A percentile compares a stretch with the other conserved stretches of the same genome.
phyloP scores from a whole-genome alignment of 2,888 invertebrate genomes.

The Cyclophora albipunctata region DNA sequence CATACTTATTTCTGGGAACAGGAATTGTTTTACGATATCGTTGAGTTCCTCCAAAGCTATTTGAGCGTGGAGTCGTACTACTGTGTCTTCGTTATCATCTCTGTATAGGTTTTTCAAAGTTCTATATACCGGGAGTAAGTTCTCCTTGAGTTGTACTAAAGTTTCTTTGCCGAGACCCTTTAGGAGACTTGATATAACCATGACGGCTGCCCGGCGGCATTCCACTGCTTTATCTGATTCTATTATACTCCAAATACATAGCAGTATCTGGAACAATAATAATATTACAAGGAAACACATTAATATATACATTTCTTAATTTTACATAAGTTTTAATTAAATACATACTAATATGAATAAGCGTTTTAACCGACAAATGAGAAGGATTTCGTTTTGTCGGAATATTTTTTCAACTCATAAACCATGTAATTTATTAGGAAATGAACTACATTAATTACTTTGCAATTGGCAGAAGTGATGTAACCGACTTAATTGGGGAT shows the following conservation, averaged over 20 bases:
- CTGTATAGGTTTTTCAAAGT: slow-evolving; percentile 79
- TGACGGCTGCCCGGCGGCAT: slow-evolving; percentile 85
- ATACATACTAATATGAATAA: no score
- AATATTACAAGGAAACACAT: background rate
- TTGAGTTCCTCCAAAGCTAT: slow-evolving; percentile 86
- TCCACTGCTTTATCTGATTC: slow-evolving; percentile 81
- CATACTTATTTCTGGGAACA: slow-evolving; percentile 74
- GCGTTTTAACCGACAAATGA: no score
- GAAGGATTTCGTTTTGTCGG: no score
- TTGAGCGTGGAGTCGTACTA: slow-evolving; percentile 83
- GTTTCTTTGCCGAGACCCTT: slow-evolving; percentile 84
- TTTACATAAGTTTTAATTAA: no score
- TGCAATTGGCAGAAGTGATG: no score
- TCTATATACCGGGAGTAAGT: slow-evolving; percentile 81
- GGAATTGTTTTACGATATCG: slow-evolving; percentile 76
- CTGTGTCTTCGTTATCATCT: slow-evolving; percentile 78
- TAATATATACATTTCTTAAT: no score
- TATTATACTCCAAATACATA: slow-evolving; percentile 80
- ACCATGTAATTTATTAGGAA: no score
- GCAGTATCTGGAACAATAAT: slow-evolving; percentile 76
- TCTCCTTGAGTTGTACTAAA: slow-evolving; percentile 78
- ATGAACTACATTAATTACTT: no score
- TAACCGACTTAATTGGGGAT: no score
- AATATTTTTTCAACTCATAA: no score
- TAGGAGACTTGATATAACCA: slow-evolving; percentile 83